Percentiles rank a stretch among this genome's conserved stretches.
Conservation (phyloP, 2,888 invertebrate genomes). For the Hoplodrina blanda region DNA sequence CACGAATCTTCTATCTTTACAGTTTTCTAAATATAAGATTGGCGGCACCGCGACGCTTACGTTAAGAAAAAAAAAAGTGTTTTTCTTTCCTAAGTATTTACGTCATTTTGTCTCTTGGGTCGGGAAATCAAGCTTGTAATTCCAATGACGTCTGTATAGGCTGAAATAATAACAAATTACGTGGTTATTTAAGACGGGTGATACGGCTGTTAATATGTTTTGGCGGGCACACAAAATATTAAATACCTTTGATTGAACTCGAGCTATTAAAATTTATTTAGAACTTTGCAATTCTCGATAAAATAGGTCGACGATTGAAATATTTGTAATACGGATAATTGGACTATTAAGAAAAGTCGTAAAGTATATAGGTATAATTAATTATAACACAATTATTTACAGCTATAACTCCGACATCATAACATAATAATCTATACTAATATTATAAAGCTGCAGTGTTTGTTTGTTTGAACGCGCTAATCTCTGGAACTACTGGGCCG, state of each 20-base stretch:
- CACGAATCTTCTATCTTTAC: slow-evolving; percentile 72
- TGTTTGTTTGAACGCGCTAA: too few species aligned
- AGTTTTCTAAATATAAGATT: slow-evolving; percentile 65
- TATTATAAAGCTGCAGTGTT: too few species aligned
- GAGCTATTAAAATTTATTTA: background rate
- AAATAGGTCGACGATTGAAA: background rate
- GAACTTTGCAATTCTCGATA: background rate
- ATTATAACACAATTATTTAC: slow-evolving; percentile 21
- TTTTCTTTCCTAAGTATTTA: slow-evolving; percentile 43
- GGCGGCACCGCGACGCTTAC: slow-evolving; percentile 46
- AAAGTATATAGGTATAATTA: background rate
- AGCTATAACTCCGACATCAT: slow-evolving; percentile 27
- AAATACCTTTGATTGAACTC: slow-evolving; percentile 1
- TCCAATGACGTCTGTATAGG: slow-evolving; percentile 22
- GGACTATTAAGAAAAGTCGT: slow-evolving; percentile 2
- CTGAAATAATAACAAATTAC: slow-evolving; percentile 18
- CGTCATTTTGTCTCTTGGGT: slow-evolving; percentile 38
- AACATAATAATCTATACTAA: slow-evolving; percentile 29
- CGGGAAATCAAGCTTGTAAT: slow-evolving; percentile 18
- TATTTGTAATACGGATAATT: background rate
- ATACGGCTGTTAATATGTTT: slow-evolving; percentile 12
- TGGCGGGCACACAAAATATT: slow-evolving; percentile 9
- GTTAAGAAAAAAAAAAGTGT: slow-evolving; percentile 41
- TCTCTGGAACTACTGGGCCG: too few species aligned
- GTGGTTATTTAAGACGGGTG: slow-evolving; percentile 1